A percentile compares a stretch with the other conserved stretches of the same genome.
Conservation (phyloP, 2,888 invertebrate genomes). For the Melieria crassipennis region DNA sequence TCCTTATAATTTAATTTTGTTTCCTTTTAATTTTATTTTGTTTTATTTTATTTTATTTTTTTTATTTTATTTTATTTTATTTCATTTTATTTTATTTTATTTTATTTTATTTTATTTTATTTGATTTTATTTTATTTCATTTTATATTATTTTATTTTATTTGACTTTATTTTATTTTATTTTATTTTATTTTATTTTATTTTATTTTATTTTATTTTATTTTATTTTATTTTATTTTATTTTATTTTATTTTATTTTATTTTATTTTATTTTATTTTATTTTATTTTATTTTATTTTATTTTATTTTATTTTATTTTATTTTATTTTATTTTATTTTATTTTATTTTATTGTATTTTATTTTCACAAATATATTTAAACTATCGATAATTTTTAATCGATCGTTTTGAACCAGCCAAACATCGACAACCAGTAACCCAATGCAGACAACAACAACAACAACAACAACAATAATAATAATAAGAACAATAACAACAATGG, state of each 20-base stretch:
- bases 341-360: background rate
- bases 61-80: background rate
- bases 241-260: slow-evolving; percentile 8
- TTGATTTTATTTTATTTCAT: background rate
- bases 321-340: background rate
- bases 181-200: slow-evolving; percentile 8
- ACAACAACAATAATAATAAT: no score
- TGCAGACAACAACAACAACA: no score
- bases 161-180: slow-evolving; percentile 1
- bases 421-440: no score
- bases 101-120: background rate
- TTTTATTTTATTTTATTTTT: background rate
- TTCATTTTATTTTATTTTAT: background rate
- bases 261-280: background rate
- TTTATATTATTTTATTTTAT: background rate
- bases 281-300: background rate
- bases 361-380: no score
- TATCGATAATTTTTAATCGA: no score
- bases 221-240: background rate
- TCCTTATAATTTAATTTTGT: background rate
- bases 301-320: background rate
- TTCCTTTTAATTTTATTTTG: background rate
- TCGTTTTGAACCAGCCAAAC: no score
- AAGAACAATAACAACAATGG: no score
- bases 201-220: slow-evolving; percentile 6